Base-by-base conservation (phyloP, 2,888 invertebrate species). In the Spatulosminthurus flaviceps region DNA sequence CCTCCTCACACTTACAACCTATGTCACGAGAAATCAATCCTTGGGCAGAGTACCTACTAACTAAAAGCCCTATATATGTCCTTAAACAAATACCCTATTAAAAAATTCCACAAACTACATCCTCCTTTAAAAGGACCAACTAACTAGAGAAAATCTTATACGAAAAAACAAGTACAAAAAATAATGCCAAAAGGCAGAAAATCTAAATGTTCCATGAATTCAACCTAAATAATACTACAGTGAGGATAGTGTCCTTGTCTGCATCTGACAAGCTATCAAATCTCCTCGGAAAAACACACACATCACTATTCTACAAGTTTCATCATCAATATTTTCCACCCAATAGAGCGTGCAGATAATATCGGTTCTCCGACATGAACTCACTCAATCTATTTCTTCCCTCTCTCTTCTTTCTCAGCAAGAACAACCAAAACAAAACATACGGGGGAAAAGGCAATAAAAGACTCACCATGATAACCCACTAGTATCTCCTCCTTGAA, bases 281-380 rank as follows among this genome's bases (percentile, higher is more conserved):
- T 19, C 19, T 19, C n/a, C 5, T 11, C 4, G n/a, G 9, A 19
- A 16, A 19, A 11, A 51, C 51, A 51, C n/a, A 51, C 80, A 74
- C 77, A 81, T 82, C 77, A 79, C 82, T 82, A 51, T 5, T 19
- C 51, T 13, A 19, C 16, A 79, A 80, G 82, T 81, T 79, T 82
- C 83, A 84, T 51, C 51, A 51, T 83, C 83, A 82, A 82, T 80
- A 82, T 83, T 84, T 84, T 84, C 83, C 81, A 77, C 81, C 78
- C 83, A 81, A 81, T 82, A 76, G 80, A 84, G 83, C 84, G 81
- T 78, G 80, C 78, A 83, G 80, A 80, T 82, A 81, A 75, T 74
- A 61, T 74, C 74, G 61, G 34, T 61, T 72, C 42, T 42, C 71
- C 34, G 19, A 21, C 34, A 41, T 29, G 29, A 26, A 67, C 41